A percentile compares a stretch with the other conserved stretches of the same genome.
These are phyloP conservation scores for Chymomyza procnemis DNA, from an alignment of 2,888 invertebrate species.

Conservation along the genomic window DNA sequence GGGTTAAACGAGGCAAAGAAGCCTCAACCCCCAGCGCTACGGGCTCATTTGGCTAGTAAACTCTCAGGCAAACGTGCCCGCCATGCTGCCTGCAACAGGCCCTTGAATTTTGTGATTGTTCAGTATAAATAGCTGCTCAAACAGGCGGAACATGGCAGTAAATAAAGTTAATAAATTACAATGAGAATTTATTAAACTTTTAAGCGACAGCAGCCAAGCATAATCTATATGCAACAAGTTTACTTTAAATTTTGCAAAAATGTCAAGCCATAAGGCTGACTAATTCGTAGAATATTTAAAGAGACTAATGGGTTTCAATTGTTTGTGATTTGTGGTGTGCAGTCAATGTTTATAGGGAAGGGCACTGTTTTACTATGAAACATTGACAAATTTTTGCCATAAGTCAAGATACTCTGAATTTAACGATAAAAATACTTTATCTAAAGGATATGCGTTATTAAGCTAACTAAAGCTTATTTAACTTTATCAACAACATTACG, in stretches of 20 bases:
- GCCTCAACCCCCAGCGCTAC: conserved; percentile 16
- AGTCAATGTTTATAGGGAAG: too few relatives aligned
- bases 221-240: conserved; percentile 56
- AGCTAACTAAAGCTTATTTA: too few relatives aligned
- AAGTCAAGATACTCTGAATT: too few relatives aligned
- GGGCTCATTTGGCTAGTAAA: background rate
- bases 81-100: background rate
- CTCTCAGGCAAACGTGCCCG: background rate
- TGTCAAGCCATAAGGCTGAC: background rate
- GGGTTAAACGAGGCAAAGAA: background rate
- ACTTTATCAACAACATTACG: too few relatives aligned
- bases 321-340: too few relatives aligned
- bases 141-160: conserved; percentile 49
- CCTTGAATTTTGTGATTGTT: conserved; percentile 33
- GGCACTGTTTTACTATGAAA: too few relatives aligned
- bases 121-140: conserved; percentile 41
- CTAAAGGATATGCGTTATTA: too few relatives aligned
- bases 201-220: conserved; percentile 12
- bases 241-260: background rate
- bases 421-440: too few relatives aligned
- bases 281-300: too few relatives aligned
- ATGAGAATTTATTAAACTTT: conserved; percentile 26
- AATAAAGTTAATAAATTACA: conserved; percentile 72
- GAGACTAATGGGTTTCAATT: too few relatives aligned
- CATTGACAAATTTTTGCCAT: too few relatives aligned